Base-by-base conservation (phyloP, 2,113 vertebrate genomes). In the Cottus gobio region DNA sequence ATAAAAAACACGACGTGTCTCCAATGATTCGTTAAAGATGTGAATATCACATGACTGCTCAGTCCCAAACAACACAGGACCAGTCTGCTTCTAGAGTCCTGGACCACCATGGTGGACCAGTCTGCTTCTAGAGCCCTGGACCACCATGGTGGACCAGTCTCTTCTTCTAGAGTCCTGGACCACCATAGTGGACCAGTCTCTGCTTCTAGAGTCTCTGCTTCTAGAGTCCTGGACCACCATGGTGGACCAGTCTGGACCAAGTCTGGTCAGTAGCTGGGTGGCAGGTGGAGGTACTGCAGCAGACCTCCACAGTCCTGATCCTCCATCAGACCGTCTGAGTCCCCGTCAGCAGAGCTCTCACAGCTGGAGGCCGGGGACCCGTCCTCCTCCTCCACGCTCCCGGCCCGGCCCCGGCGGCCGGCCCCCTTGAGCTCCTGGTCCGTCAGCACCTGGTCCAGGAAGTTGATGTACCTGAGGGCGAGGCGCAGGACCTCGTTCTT, bases 401-500 rank as follows among this genome's bases (percentile, higher is more conserved):
- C 72, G 0, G 37, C 31, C 4, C 58, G 72, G 31, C 3, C 42
- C 64, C 26, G 22, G 12, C 28, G 42, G 9, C 18, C 54, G 6
- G 36, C 36, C 52, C 15, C 24, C 9, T 13, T 7, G 9, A 12
- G 36, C 18, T 73, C 46, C 78, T 90, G 88, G 11, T 89, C 87
- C 0, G 0, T 20, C 63, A 88, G 44, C 2, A 92, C 34, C 50
- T 13, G 57, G 62, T 85, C 87, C 82, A 92, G 85, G 71, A 92
- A 88, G 89, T n/a, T 4, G 80, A 92, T 92, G 87, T 92, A 92
- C 4, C 66, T 34, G 13, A 87, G 84, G 0, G 90, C 87, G 0
- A 80, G 89, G 20, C 89, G 87, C 56, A 90, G 80, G 84, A 89
- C 82, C 69, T 92, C 28, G 5, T 90, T 92, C 77, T 90, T 92